Evolutionary conservation across 2,797 vertebrate genomes (phyloP).

Genomic region (Pachyuromys duprasi): DNA sequence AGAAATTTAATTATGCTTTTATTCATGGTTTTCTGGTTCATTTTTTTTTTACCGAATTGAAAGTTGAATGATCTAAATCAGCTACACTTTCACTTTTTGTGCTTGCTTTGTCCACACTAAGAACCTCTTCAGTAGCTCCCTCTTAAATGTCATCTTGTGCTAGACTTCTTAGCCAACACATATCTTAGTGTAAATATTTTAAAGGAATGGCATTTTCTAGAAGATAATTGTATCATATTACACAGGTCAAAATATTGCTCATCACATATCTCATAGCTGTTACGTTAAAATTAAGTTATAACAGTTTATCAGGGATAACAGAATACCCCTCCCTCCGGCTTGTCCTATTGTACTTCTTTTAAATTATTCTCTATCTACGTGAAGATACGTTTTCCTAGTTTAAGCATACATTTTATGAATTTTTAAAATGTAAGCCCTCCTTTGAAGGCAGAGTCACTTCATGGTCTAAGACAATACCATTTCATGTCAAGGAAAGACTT

Average conservation of each 20-base stretch:
- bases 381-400: conserved; percentile 2
- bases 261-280: background rate
- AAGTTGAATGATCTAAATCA: conserved; percentile 33
- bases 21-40: background rate
- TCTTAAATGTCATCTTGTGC: conserved; percentile 50
- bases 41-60: conserved; percentile 53
- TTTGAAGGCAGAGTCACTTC: conserved; percentile 52
- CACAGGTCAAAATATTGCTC: conserved; percentile 33
- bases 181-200: conserved; percentile 15
- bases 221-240: conserved; percentile 2
- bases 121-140: background rate
- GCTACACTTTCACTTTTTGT: conserved; percentile 23
- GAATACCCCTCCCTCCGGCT: background rate
- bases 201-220: conserved; percentile 46
- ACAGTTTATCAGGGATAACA: conserved; percentile 31
- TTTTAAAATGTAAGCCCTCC: conserved; percentile 39
- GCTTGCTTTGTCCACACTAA: conserved; percentile 35
- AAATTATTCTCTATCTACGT: conserved; percentile 31
- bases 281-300: conserved; percentile 12
- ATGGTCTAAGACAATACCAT: background rate
- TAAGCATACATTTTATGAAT: conserved; percentile 32
- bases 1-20: conserved; percentile 61
- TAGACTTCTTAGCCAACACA: conserved; percentile 50
- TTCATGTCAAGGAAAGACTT: conserved; percentile 35
- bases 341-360: background rate